phyloP scores from a whole-genome alignment of 1,140 invertebrate species.

The Bombus difficillimus region DNA sequence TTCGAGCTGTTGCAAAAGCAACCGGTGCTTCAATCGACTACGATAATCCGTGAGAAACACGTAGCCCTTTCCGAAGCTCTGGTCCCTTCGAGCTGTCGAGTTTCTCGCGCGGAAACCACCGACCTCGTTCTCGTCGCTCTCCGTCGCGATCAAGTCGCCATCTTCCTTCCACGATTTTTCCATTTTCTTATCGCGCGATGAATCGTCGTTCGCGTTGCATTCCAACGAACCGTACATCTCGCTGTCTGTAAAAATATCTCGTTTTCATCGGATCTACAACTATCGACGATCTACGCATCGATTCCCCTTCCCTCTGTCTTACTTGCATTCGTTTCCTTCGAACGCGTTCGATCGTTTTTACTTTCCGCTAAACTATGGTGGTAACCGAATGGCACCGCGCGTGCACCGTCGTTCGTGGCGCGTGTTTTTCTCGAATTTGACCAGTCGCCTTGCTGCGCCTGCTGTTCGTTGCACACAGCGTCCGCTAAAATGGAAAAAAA shows the following conservation, averaged over 20 bases:
- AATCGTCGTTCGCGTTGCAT: background rate
- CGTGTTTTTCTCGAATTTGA: background rate
- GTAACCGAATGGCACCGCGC: background rate
- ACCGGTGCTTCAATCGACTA: constrained; percentile 41
- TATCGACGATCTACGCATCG: background rate
- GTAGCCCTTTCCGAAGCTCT: background rate
- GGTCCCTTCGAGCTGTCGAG: background rate
- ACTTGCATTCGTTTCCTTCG: background rate
- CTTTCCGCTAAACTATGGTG: background rate
- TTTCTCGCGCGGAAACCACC: background rate
- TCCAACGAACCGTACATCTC: background rate
- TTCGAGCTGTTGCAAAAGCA: constrained; percentile 57
- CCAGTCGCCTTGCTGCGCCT: background rate
- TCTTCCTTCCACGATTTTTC: constrained; percentile 9
- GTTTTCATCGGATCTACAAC: background rate
- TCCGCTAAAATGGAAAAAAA: background rate
- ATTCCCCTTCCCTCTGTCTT: background rate
- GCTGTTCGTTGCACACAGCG: background rate
- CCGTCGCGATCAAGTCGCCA: background rate
- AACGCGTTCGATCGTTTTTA: background rate
- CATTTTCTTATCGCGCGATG: background rate
- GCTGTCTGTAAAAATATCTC: background rate
- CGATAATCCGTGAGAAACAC: constrained; percentile 32
- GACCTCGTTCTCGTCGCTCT: background rate
- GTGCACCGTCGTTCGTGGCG: background rate